Evolutionary conservation across 1,140 invertebrate species (phyloP), one percentile per base, ranked within the genome.

Genomic region (Phortica variegata): DNA sequence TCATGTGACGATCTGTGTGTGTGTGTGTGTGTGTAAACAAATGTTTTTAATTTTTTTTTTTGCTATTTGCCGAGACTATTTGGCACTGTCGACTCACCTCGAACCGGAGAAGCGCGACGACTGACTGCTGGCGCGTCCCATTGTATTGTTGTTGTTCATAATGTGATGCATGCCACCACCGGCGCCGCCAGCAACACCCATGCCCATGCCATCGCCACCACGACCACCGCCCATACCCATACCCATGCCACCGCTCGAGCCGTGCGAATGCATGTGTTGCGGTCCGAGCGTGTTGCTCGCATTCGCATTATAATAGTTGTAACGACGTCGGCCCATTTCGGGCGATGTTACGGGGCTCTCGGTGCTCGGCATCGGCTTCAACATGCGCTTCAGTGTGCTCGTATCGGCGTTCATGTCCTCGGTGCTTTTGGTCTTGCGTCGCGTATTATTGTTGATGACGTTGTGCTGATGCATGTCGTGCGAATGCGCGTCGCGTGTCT

Each of bases 401-500:
- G 91, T 90, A 78, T 81, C 81, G 83, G 91, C 90, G 65, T 94
- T 79, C 84, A 92, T 91, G 65, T 94, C 90, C 76, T 93, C 90
- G 17, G 90, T 92, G 77, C 89, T 92, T 77, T 92, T 93, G 52
- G 88, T 91, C 69, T 90, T 90, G 47, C 82, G 87, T 60, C 86
- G 83, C 43, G 83, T 82, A 63, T 86, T 86, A 68, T 88, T 88
- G 60, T 87, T 87, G 51, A 87, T 81, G 43, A 87, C 81, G 53
- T 87, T 87, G 56, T 73, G 69, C 55, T 73, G 69, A 58, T 73
- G 70, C 71, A 75, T 73, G 53, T 76, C 73, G 55, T 73, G 70
- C 61, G 68, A 65, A 49, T 73, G 69, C 52, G 61, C 58, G 20
- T 75, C 72, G 62, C 72, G 72, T 74, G 72, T 50, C 72, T 75